phyloP scores from a whole-genome alignment of 1,140 invertebrate genomes.

The Cepaea nemoralis region DNA sequence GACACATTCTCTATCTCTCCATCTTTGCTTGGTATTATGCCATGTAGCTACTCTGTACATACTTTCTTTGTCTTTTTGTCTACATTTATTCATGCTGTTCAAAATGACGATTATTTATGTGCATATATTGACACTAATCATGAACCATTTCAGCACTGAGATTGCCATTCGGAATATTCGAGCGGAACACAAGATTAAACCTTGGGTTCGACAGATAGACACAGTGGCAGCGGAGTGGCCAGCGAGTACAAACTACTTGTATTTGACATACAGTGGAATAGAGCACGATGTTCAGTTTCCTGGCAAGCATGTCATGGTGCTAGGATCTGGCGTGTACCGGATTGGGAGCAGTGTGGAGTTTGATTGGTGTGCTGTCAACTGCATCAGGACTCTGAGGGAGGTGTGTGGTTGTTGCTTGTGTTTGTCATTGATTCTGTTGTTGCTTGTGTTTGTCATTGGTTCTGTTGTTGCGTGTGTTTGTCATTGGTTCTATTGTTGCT shows the following conservation, averaged over 20 bases:
- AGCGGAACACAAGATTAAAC: slow-evolving; percentile 76
- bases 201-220: slow-evolving; percentile 98
- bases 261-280: slow-evolving; percentile 93
- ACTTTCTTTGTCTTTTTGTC: too few species aligned
- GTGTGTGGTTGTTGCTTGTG: slow-evolving; percentile 69
- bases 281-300: slow-evolving; percentile 89
- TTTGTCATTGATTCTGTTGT: too few species aligned
- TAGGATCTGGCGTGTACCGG: slow-evolving; percentile 95
- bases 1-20: too few species aligned
- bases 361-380: slow-evolving; percentile 99
- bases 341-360: slow-evolving; percentile 99
- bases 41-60: too few species aligned
- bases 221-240: slow-evolving; percentile 99
- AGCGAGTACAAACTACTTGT: slow-evolving; percentile 96
- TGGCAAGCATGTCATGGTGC: slow-evolving; percentile 79
- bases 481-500: too few species aligned
- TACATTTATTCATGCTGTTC: too few species aligned
- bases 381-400: slow-evolving; percentile 89
- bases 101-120: too few species aligned
- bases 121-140: neutral
- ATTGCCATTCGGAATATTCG: slow-evolving; percentile 71
- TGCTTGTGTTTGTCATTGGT: too few species aligned
- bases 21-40: too few species aligned
- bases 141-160: slow-evolving; percentile 71
- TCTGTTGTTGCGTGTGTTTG: too few species aligned